Evolutionary conservation across 1,140 invertebrate species (phyloP).

Genomic region (Adoxophyes honmai): DNA sequence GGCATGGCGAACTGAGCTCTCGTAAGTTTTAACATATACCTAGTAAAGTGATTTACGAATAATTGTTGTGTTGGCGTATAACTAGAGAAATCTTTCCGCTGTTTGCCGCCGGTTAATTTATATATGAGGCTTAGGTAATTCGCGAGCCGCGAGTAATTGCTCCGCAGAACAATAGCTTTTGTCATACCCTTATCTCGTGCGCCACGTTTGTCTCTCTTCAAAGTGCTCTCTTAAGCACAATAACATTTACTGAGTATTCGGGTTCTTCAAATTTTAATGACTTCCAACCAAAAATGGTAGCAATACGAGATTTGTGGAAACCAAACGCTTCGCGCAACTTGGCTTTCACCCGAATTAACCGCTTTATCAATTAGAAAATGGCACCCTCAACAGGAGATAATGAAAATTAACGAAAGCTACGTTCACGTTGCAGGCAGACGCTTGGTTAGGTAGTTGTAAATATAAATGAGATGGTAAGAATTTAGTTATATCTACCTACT

Average conservation of each 20-base stretch:
- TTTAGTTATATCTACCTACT: no score
- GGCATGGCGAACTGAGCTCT: conserved; percentile 38
- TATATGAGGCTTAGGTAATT: conserved; percentile 77
- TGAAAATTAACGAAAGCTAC: not conserved
- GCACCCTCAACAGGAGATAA: not conserved
- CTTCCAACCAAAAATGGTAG: conserved; percentile 14
- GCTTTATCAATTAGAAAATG: not conserved
- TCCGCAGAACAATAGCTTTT: conserved; percentile 76
- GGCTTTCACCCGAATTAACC: conserved; percentile 6
- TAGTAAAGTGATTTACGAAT: conserved; percentile 77
- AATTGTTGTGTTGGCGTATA: conserved; percentile 77
- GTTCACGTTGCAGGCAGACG: no score
- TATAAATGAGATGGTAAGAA: no score
- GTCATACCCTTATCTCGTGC: conserved; percentile 71
- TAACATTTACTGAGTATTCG: conserved; percentile 49
- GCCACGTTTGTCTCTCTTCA: conserved; percentile 63
- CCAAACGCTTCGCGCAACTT: not conserved
- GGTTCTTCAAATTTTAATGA: conserved; percentile 16
- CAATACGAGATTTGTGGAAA: conserved; percentile 3
- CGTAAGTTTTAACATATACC: conserved; percentile 76
- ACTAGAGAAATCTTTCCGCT: conserved; percentile 77
- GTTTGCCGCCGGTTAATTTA: conserved; percentile 75
- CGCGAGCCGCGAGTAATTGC: conserved; percentile 73
- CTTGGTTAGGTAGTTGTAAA: no score
- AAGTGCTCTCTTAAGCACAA: conserved; percentile 51